A percentile compares a stretch with the other conserved stretches of the same genome.
phyloP scores from a whole-genome alignment of 2,888 invertebrate species.

The Cybosia mesomella region DNA sequence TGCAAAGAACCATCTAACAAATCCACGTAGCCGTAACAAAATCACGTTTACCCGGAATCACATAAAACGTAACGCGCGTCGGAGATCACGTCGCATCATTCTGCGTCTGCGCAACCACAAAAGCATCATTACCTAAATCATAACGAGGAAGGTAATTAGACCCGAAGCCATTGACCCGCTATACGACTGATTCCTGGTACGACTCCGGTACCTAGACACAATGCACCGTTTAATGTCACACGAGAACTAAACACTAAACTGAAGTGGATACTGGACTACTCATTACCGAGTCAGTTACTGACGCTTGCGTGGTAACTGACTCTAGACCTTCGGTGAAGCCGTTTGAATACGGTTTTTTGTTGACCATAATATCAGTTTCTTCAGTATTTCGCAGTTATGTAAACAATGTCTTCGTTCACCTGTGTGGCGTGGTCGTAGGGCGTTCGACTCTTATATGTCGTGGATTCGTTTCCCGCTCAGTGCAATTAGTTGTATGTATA shows the following conservation, averaged over 20 bases:
- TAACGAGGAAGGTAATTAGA: constrained; percentile 63
- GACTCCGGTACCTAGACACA: constrained; percentile 46
- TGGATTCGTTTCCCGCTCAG: too few relatives aligned
- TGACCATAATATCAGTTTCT: not conserved
- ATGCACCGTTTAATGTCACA: constrained; percentile 61
- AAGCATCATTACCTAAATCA: constrained; percentile 61
- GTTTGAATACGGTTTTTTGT: not conserved
- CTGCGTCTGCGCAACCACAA: constrained; percentile 38
- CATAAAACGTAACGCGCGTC: constrained; percentile 48
- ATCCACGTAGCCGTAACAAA: constrained; percentile 26
- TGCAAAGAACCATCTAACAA: not conserved
- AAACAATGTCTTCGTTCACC: too few relatives aligned
- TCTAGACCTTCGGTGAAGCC: not conserved
- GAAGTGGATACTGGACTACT: constrained; percentile 43
- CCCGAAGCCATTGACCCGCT: constrained; percentile 51
- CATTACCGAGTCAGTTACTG: constrained; percentile 43
- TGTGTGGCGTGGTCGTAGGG: too few relatives aligned
- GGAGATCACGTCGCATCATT: constrained; percentile 28
- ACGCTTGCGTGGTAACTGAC: constrained; percentile 22
- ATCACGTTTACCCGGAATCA: constrained; percentile 35
- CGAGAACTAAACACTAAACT: constrained; percentile 41
- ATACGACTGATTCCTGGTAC: constrained; percentile 51
- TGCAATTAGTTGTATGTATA: too few relatives aligned
- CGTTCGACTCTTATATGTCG: too few relatives aligned
- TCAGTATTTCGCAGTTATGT: not conserved